Conservation (phyloP, 1,140 invertebrate genomes). For the Leptinotarsa undecemlineata region DNA sequence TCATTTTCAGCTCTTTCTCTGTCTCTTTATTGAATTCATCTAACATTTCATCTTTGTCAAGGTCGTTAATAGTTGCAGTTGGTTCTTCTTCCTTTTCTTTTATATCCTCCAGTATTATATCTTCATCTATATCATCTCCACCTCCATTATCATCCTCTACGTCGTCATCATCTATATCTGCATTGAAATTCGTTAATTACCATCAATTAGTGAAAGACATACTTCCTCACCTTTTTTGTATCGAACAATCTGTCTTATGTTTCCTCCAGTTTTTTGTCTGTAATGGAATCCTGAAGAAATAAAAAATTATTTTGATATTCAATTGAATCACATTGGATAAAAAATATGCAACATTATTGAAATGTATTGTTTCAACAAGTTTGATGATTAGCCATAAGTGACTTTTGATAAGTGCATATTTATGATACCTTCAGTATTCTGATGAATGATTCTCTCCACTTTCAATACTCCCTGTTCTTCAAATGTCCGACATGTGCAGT, state of each 20-base stretch:
- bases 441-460: constrained; percentile 9
- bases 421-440: not conserved
- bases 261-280: too few species aligned
- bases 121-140: constrained; percentile 32
- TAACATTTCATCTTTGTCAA: constrained; percentile 27
- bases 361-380: too few species aligned
- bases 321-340: too few species aligned
- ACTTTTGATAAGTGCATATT: too few species aligned
- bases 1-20: not conserved
- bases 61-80: constrained; percentile 20
- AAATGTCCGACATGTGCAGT: constrained; percentile 31
- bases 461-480: constrained; percentile 13
- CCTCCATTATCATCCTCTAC: constrained; percentile 32
- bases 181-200: too few species aligned
- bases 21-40: constrained; percentile 20
- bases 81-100: constrained; percentile 4
- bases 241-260: too few species aligned
- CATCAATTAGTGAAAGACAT: too few species aligned
- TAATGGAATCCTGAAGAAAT: too few species aligned
- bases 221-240: too few species aligned
- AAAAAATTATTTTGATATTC: too few species aligned
- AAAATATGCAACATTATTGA: too few species aligned
- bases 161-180: not conserved
- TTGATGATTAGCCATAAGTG: too few species aligned
- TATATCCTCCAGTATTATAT: constrained; percentile 25